Evolutionary conservation across 2,113 vertebrate species (phyloP).

Genomic region (Chauna torquata): DNA sequence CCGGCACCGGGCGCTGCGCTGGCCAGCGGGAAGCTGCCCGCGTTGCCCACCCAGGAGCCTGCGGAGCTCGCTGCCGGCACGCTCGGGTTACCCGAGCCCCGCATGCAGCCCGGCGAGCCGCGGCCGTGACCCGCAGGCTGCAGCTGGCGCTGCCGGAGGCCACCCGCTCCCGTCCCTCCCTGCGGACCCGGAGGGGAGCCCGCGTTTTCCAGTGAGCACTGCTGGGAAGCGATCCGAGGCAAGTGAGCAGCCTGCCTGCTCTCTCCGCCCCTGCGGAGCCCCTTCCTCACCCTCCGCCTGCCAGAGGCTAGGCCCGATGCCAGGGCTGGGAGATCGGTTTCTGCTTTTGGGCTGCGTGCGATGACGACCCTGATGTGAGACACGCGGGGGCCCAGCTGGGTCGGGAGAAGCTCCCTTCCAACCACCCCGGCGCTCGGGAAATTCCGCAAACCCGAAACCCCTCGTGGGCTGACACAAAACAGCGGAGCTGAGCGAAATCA

Average conservation of each 20-base stretch:
- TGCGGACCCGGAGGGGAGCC: neutral
- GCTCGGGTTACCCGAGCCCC: neutral
- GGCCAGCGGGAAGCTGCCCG: neutral
- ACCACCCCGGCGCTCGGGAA: neutral
- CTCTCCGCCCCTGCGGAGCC: neutral
- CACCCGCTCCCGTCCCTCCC: neutral
- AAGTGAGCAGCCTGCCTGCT: neutral
- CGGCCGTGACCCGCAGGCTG: neutral
- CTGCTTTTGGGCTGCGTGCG: accelerated
- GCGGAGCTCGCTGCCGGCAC: neutral
- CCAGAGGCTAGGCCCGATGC: too few relatives aligned
- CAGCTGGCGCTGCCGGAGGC: neutral
- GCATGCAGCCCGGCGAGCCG: neutral
- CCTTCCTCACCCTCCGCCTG: neutral
- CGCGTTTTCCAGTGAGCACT: neutral
- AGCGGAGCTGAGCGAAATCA: neutral
- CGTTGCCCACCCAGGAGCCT: too few relatives aligned
- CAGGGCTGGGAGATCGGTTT: neutral
- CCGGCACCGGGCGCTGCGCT: too few relatives aligned
- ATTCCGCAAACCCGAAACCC: neutral
- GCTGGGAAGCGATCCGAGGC: neutral
- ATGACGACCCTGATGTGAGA: neutral
- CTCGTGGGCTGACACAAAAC: neutral
- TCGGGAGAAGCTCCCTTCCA: neutral
- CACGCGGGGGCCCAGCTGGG: accelerated